A percentile compares a stretch with the other conserved stretches of the same genome.
phyloP scores from a whole-genome alignment of 2,888 invertebrate species.

The Dugesia japonica region DNA sequence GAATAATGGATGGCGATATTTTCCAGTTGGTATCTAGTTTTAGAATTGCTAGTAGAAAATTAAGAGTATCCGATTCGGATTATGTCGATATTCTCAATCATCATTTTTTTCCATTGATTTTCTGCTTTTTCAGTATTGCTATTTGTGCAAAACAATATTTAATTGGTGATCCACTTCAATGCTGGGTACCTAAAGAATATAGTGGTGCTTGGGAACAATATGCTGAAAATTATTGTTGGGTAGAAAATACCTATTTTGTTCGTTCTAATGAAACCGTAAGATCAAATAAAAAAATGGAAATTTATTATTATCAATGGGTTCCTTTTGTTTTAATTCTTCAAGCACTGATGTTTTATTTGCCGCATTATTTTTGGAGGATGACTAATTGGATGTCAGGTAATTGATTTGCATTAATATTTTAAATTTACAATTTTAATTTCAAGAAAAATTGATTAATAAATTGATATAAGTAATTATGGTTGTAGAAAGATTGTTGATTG shows the following conservation, averaged over 20 bases:
- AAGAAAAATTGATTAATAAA: no score
- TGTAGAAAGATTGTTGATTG: no score
- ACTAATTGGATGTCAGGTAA: slow-evolving; percentile 25
- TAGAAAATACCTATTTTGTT: slow-evolving; percentile 27
- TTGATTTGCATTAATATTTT: no score
- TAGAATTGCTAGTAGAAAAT: slow-evolving; percentile 24
- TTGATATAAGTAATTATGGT: no score
- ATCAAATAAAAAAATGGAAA: background rate
- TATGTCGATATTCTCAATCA: slow-evolving; percentile 5
- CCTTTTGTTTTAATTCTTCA: slow-evolving; percentile 28
- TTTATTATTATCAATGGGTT: slow-evolving; percentile 31
- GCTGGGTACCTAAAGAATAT: slow-evolving; percentile 28
- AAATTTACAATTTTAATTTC: no score
- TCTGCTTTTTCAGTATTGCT: background rate
- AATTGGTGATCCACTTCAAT: slow-evolving; percentile 28
- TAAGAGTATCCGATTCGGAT: slow-evolving; percentile 21
- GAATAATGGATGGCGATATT: slow-evolving; percentile 12
- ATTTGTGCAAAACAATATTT: slow-evolving; percentile 26
- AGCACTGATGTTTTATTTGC: slow-evolving; percentile 16
- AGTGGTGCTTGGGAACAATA: slow-evolving; percentile 25
- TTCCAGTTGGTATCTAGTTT: slow-evolving; percentile 10
- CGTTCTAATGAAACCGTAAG: background rate
- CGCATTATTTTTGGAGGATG: slow-evolving; percentile 20
- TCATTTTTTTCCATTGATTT: background rate
- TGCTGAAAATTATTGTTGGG: slow-evolving; percentile 29